Conservation (phyloP, 2,888 invertebrate genomes). For the Agonopterix heracliana region DNA sequence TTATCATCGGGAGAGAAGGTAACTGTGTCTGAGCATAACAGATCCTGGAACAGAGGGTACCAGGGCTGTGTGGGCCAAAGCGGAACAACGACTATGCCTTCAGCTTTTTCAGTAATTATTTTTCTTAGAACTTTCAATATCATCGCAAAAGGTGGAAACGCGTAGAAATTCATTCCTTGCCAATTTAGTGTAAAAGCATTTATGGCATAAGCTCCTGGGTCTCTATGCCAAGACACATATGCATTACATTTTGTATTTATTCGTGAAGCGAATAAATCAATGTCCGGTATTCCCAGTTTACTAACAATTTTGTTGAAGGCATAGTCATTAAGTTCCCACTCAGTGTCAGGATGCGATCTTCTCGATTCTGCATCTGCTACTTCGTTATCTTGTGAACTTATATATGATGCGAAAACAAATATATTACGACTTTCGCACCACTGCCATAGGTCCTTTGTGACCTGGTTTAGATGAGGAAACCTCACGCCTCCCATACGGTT, state of each 20-base stretch:
- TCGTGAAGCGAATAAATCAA: conserved; percentile 7
- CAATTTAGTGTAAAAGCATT: conserved; percentile 6
- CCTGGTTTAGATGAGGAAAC: conserved; percentile 9
- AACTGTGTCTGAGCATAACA: not conserved
- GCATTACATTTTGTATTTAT: conserved; percentile 5
- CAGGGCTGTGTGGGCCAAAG: conserved; percentile 7
- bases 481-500: conserved; percentile 6
- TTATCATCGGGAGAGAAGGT: not conserved
- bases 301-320: conserved; percentile 3
- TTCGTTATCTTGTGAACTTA: conserved; percentile 1
- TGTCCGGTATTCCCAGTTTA: not conserved
- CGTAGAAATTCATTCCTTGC: conserved; percentile 3
- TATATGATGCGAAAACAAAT: conserved; percentile 6
- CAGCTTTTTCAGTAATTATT: conserved; percentile 5
- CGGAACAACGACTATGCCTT: conserved; percentile 5
- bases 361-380: conserved; percentile 13
- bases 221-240: conserved; percentile 7
- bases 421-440: conserved; percentile 10
- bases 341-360: conserved; percentile 8
- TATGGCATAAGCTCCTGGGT: conserved; percentile 4
- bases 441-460: conserved; percentile 11
- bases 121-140: conserved; percentile 5
- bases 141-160: conserved; percentile 6
- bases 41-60: conserved; percentile 5
- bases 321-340: conserved; percentile 11